These are phyloP conservation scores for Cydia fagiglandana DNA, from an alignment of 1,140 invertebrate species.

Conservation along the genomic window DNA sequence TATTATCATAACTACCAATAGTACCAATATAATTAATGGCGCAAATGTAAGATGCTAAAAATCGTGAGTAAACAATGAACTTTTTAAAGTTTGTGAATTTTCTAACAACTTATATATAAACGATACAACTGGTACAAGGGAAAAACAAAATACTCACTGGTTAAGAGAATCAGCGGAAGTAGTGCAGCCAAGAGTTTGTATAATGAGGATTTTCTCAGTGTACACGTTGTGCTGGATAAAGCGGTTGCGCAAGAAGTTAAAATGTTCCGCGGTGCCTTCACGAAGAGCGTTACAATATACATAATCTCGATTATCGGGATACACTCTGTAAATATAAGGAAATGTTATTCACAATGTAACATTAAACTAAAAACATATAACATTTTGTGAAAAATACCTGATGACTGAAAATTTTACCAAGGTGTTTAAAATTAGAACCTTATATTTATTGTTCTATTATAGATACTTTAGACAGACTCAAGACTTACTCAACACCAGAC, in stretches of 20 bases:
- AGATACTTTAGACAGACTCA: neutral
- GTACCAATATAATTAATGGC: no score
- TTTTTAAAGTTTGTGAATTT: no score
- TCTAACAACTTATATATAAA: no score
- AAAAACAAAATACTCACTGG: conserved; percentile 64
- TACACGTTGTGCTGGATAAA: conserved; percentile 73
- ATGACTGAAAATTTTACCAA: no score
- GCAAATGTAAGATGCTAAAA: no score
- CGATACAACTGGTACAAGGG: neutral
- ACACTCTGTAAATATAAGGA: conserved; percentile 63
- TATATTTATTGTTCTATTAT: no score
- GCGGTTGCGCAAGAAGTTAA: conserved; percentile 76
- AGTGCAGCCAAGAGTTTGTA: conserved; percentile 79
- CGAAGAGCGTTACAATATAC: conserved; percentile 82
- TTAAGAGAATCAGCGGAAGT: conserved; percentile 57
- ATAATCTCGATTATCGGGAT: conserved; percentile 79
- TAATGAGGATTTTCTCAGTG: conserved; percentile 77
- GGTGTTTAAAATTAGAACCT: no score
- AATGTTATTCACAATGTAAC: conserved; percentile 27
- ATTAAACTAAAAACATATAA: no score
- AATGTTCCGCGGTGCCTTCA: conserved; percentile 71
- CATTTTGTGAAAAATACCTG: no score
- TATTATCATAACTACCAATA: no score
- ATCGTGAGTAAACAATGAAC: no score
- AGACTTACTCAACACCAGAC: conserved; percentile 48